Conservation (phyloP, 2,888 invertebrate species). For the Pristionchus maxplancki region DNA sequence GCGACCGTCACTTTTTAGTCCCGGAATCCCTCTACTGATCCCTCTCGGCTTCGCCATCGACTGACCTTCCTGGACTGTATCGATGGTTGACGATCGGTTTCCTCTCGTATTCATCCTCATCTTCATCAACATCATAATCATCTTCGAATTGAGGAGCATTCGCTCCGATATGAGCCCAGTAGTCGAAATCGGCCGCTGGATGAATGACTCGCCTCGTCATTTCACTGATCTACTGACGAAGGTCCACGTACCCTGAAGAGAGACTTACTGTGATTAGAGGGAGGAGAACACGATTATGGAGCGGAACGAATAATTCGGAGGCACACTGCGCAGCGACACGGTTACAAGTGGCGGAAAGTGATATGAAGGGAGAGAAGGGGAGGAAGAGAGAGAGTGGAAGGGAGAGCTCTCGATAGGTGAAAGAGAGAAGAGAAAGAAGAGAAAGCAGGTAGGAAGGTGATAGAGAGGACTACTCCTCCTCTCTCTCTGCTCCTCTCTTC, state of each 20-base stretch:
- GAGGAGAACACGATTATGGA: neutral
- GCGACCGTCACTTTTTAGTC: neutral
- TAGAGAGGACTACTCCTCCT: constrained; percentile 18
- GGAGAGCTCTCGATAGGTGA: constrained; percentile 48
- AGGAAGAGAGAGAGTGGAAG: constrained; percentile 30
- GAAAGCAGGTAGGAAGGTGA: constrained; percentile 38
- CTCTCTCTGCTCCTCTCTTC: neutral
- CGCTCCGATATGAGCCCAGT: constrained; percentile 31
- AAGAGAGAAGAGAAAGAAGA: neutral
- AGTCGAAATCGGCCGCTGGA: constrained; percentile 7
- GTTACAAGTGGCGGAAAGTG: constrained; percentile 25
- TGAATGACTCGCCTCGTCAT: constrained; percentile 9
- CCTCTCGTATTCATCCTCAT: constrained; percentile 46
- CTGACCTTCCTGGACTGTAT: neutral
- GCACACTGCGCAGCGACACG: neutral
- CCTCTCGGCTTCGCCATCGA: neutral
- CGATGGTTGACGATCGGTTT: constrained; percentile 19
- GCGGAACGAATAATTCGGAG: neutral
- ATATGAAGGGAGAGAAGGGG: constrained; percentile 24
- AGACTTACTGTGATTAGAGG: neutral
- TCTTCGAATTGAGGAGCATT: constrained; percentile 39
- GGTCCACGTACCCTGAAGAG: constrained; percentile 23
- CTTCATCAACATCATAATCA: constrained; percentile 36
- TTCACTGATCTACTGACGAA: too few relatives aligned
- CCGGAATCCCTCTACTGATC: neutral